Percentiles rank a stretch among this genome's conserved stretches.
These are phyloP conservation scores for Rhea pennata DNA, from an alignment of 2,113 vertebrate genomes.

Conservation along the genomic window DNA sequence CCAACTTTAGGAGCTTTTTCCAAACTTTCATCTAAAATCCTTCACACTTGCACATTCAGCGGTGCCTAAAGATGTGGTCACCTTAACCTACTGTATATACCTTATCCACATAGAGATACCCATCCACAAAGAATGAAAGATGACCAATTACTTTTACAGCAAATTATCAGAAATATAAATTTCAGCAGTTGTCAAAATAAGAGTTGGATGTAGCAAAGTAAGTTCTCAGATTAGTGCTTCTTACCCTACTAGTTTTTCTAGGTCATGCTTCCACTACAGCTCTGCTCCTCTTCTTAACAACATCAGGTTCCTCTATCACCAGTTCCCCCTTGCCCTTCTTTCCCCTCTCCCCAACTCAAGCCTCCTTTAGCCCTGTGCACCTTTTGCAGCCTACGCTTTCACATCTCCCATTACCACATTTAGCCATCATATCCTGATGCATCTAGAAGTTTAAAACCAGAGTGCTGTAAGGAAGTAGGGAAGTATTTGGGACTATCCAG, in stretches of 20 bases:
- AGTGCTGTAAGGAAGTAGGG: rapidly evolving
- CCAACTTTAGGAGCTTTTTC: background rate
- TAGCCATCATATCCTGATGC: too few species aligned
- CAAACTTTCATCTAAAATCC: background rate
- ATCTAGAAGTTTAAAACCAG: background rate
- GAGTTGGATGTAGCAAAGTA: background rate
- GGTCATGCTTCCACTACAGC: background rate
- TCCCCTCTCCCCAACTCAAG: background rate
- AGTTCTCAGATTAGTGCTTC: background rate
- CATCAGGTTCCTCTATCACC: background rate
- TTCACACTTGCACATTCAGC: background rate
- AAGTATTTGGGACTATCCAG: background rate
- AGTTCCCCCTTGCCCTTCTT: background rate
- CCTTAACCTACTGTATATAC: background rate
- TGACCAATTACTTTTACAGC: background rate
- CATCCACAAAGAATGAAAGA: background rate
- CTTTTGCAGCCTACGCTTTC: rapidly evolving
- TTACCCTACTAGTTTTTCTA: background rate
- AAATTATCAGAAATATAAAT: background rate
- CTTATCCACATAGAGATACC: background rate
- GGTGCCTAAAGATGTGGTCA: background rate
- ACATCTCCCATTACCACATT: background rate
- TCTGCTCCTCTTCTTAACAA: background rate
- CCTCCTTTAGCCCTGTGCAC: background rate
- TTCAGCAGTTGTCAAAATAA: background rate